Evolutionary conservation across 1,140 invertebrate genomes (phyloP).

Genomic region (Drosophila leontia): DNA sequence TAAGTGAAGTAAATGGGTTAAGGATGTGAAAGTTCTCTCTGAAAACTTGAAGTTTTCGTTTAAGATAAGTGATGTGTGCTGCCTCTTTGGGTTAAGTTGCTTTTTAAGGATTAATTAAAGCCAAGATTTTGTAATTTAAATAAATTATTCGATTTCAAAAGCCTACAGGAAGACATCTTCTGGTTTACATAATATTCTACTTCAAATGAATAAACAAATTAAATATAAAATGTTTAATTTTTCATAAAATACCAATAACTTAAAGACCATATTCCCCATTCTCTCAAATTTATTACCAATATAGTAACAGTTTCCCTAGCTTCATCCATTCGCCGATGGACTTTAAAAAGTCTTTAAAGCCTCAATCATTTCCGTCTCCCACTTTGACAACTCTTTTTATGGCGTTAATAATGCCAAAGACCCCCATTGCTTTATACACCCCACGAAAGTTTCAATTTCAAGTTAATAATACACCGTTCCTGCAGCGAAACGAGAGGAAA

Average conservation of each 20-base stretch:
- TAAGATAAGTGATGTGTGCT: background rate
- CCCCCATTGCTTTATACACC: conserved; percentile 20
- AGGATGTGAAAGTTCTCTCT: background rate
- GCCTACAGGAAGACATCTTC: background rate
- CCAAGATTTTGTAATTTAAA: background rate
- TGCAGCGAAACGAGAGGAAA: conserved; percentile 20
- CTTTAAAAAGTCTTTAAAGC: conserved; percentile 8
- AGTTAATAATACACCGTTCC: conserved; percentile 38
- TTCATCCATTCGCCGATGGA: background rate
- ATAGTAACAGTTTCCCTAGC: background rate
- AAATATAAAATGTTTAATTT: background rate
- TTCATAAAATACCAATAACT: background rate
- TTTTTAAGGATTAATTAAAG: background rate
- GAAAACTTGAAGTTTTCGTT: background rate
- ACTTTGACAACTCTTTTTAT: conserved; percentile 35
- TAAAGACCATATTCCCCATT: background rate
- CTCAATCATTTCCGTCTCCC: conserved; percentile 10
- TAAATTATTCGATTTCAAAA: background rate
- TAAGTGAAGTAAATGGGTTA: conserved; percentile 37
- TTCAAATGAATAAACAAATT: background rate
- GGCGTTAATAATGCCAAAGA: conserved; percentile 18
- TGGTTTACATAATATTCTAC: background rate
- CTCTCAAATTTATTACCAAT: conserved; percentile 6
- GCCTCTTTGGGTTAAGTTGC: accelerated
- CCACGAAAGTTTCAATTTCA: conserved; percentile 34